Evolutionary conservation across 64 coral and sea anemone genomes (phyloP), one percentile per base, ranked within the genome.

Genomic region (Porites lutea): DNA sequence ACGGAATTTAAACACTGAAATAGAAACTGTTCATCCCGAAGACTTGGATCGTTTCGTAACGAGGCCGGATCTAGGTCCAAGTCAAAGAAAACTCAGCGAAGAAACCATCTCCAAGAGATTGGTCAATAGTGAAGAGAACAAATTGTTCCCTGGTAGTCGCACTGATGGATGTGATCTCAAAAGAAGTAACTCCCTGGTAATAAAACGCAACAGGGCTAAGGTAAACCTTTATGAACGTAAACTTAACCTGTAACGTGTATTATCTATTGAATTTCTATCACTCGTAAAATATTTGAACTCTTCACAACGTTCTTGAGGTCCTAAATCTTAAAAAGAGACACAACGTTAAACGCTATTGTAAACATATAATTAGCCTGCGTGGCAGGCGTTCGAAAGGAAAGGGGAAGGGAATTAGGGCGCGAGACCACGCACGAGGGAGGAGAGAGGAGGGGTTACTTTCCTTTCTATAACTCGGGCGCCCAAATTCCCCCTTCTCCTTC

Each of bases 181-280:
- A 51, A 50, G 81, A 19, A 65, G 46, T 52, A 84, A 69, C 69
- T 84, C 81, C 13, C 18, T 84, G 81, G 81, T 84, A 84, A 69
- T 84, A 21, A 84, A 68, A 84, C 81, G 81, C 46, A 84, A 51
- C 59, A 44, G 81, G 23, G 11, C 15, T 18, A 84, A 84, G 81
- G 81, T 84, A 84, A 84, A 84, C 5, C 5, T 8, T 81, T 62
- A 68, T 13, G 8, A 52, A 83, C 13, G 14, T 65, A 52, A 76
- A 76, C 16, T 76, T 74, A 57, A 57, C 12, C 27, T 37, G 27
- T 37, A 37, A 37, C 27, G 27, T 37, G 27, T 37, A 37, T 37
- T 37, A 37, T 37, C 27, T 37, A 37, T 37, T 37, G 27, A 37
- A 37, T 37, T 37, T 37, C 27, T 37, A 37, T 37, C 27, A 37